phyloP scores from a whole-genome alignment of 2,888 invertebrate species.

The Diadromus collaris region DNA sequence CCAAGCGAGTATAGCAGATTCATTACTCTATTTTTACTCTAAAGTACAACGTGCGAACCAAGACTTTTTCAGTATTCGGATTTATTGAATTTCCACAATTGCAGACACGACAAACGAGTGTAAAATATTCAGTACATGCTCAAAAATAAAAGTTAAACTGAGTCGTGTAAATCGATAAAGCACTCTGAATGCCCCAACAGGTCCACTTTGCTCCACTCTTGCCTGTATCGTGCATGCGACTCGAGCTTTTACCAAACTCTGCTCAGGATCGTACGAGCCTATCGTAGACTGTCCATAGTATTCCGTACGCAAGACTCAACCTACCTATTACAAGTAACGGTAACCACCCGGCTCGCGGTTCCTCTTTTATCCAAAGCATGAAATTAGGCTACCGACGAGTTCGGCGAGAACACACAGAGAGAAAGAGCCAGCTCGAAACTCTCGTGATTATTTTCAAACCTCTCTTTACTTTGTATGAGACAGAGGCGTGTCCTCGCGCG shows the following conservation, averaged over 20 bases:
- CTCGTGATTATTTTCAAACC: neutral
- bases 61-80: neutral
- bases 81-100: neutral
- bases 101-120: neutral
- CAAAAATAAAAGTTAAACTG: neutral
- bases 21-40: too few species aligned
- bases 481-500: conserved; percentile 4
- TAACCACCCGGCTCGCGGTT: conserved; percentile 21
- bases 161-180: neutral
- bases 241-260: neutral
- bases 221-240: neutral
- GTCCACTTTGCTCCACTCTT: neutral
- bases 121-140: neutral
- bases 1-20: neutral
- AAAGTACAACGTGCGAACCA: neutral
- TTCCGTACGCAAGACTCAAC: conserved; percentile 20
- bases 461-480: conserved; percentile 1
- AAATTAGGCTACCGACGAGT: conserved; percentile 9
- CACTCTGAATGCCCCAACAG: neutral
- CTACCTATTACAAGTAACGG: conserved; percentile 44
- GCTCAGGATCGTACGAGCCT: neutral
- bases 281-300: neutral
- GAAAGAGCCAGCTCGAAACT: neutral
- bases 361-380: conserved; percentile 26
- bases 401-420: conserved; percentile 7